phyloP scores from a whole-genome alignment of 2,113 vertebrate genomes.

The Tachysurus vachellii region DNA sequence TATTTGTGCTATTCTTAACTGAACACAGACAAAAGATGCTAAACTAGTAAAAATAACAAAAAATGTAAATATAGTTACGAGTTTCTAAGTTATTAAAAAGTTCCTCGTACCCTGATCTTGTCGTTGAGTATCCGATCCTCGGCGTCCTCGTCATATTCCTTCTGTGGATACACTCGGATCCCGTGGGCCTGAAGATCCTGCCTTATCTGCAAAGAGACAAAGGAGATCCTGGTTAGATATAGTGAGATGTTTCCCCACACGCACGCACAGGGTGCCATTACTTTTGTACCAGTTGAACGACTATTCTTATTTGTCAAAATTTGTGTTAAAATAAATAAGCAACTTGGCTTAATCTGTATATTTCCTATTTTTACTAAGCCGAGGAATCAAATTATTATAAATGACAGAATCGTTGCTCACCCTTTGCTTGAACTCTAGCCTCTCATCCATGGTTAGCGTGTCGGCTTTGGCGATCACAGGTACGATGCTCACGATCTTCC shows the following conservation, averaged over 20 bases:
- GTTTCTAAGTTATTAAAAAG: neutral
- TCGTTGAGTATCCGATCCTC: constrained; percentile 83
- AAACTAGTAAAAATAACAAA: no score
- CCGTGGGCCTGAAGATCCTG: constrained; percentile 80
- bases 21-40: no score
- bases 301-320: neutral
- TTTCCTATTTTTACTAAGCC: neutral
- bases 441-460: constrained; percentile 85
- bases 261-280: neutral
- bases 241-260: constrained; percentile 27
- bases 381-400: neutral
- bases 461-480: constrained; percentile 88
- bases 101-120: constrained; percentile 81
- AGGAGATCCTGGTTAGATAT: constrained; percentile 36
- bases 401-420: constrained; percentile 65
- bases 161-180: constrained; percentile 89
- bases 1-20: no score
- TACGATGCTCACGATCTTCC: constrained; percentile 85
- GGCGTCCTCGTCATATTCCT: constrained; percentile 83
- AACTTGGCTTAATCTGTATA: neutral
- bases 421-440: constrained; percentile 83
- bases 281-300: neutral
- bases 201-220: constrained; percentile 79
- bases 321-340: neutral
- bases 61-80: no score